Percentiles rank a stretch among this genome's conserved stretches.
Conservation (phyloP, 2,797 vertebrate genomes). For the Danionella dracula region DNA sequence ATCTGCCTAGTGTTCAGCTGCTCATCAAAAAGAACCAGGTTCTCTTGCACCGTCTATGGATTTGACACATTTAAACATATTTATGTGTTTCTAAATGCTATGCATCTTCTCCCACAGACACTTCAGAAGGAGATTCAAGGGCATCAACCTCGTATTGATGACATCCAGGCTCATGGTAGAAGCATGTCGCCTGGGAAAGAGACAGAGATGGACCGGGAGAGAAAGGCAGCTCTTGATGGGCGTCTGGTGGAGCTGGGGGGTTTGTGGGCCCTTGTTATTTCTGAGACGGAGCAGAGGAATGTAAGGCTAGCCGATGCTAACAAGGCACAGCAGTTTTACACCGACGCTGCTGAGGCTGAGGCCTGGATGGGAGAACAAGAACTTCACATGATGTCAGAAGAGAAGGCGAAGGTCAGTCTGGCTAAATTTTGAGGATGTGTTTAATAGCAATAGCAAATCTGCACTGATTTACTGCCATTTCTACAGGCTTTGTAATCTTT, state of each 20-base stretch:
- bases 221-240: conserved; percentile 66
- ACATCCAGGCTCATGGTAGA: conserved; percentile 72
- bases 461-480: too few relatives aligned
- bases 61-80: background rate
- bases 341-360: conserved; percentile 84
- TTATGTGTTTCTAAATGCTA: too few relatives aligned
- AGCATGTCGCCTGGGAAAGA: conserved; percentile 60
- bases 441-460: too few relatives aligned
- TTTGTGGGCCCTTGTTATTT: conserved; percentile 80
- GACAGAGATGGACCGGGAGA: conserved; percentile 58
- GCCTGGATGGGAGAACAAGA: conserved; percentile 97
- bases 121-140: conserved; percentile 93
- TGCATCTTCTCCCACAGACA: conserved; percentile 63
- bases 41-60: background rate
- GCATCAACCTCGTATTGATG: conserved; percentile 86
- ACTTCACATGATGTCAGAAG: conserved; percentile 95
- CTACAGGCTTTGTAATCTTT: too few relatives aligned
- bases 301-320: conserved; percentile 76
- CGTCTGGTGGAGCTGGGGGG: conserved; percentile 73
- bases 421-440: background rate
- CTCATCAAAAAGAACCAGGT: conserved; percentile 96
- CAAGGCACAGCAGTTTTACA: conserved; percentile 87
- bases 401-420: conserved; percentile 85
- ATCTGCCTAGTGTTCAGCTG: conserved; percentile 88
- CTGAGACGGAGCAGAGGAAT: conserved; percentile 77